phyloP scores from a whole-genome alignment of 2,888 invertebrate species.

The Metalampra italica region DNA sequence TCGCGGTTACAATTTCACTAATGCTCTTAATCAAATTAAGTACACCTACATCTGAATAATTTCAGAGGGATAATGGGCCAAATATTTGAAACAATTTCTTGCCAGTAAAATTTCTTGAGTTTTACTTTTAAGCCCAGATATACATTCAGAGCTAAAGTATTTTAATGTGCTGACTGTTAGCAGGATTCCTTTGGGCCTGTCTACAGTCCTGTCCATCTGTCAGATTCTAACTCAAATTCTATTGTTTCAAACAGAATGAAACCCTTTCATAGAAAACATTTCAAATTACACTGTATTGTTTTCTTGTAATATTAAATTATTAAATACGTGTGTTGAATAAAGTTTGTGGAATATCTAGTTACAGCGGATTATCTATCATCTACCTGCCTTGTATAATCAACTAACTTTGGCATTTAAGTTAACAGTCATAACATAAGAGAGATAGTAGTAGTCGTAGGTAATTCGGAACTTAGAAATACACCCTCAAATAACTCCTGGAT shows the following conservation, averaged over 20 bases:
- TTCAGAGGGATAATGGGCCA: constrained; percentile 21
- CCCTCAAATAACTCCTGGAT: constrained; percentile 17
- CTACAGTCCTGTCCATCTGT: background rate
- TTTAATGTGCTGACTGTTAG: too few species aligned
- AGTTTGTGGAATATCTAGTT: too few species aligned
- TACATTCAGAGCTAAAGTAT: too few species aligned
- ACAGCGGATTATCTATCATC: too few species aligned
- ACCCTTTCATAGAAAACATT: background rate
- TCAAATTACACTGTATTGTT: background rate
- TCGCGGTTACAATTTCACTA: constrained; percentile 43
- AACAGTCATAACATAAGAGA: too few species aligned
- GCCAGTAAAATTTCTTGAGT: constrained; percentile 5
- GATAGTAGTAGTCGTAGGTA: background rate
- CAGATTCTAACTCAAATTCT: background rate
- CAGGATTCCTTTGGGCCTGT: too few species aligned
- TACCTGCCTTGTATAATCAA: too few species aligned
- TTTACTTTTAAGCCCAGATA: background rate
- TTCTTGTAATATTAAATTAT: too few species aligned
- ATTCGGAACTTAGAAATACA: background rate
- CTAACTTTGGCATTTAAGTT: too few species aligned
- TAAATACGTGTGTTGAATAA: too few species aligned
- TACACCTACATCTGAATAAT: constrained; percentile 29
- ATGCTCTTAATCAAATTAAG: constrained; percentile 52
- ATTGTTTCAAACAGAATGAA: background rate
- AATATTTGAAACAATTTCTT: background rate